Evolutionary conservation across 2,888 invertebrate genomes (phyloP), one percentile per base, ranked within the genome.

Genomic region (Antheraea yamamai): DNA sequence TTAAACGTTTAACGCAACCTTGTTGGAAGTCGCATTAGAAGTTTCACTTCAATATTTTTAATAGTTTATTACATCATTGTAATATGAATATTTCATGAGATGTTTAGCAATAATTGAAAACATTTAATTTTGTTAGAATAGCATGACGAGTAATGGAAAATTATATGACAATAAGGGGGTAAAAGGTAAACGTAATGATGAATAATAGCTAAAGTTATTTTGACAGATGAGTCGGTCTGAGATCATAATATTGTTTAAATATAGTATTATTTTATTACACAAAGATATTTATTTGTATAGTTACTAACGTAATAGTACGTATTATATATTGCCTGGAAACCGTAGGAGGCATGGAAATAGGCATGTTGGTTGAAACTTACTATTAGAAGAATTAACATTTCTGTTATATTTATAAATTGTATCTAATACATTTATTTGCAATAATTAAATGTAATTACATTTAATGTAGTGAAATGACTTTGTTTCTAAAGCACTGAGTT

Each of bases 221-320:
- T 66, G 30, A 66, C 14, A 66, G 64, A 66, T 30, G 64, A 6
- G 64, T 30, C 16, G 12, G 26, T 26, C 26, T 66, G 64, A 66
- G 30, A 66, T 30, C 64, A 66, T 66, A 66, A 66, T 30, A 66
- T 64, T 64, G 6, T 64, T 64, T 64, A 64, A 58, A 20, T 58
- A 58, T 58, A 58, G n/a, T 58, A 58, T 6, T 58, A n/a, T n/a
- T 58, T 20, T 58, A 23, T 58, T 18, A n/a, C 58, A 58, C n/a
- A 58, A 58, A n/a, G 58, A 20, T 58, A 58, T 58, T 58, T 58
- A 58, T 39, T 47, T 47, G 58, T 58, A 55, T 2, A 18, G 18
- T 18, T n/a, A 58, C 58, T n/a, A 58, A 58, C 20, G 6, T 61
- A n/a, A n/a, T n/a, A n/a, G 23, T 23, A 10, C 23, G 1, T 61